Base-by-base conservation (phyloP, 2,797 vertebrate species). In the Cirrhinus molitorella region DNA sequence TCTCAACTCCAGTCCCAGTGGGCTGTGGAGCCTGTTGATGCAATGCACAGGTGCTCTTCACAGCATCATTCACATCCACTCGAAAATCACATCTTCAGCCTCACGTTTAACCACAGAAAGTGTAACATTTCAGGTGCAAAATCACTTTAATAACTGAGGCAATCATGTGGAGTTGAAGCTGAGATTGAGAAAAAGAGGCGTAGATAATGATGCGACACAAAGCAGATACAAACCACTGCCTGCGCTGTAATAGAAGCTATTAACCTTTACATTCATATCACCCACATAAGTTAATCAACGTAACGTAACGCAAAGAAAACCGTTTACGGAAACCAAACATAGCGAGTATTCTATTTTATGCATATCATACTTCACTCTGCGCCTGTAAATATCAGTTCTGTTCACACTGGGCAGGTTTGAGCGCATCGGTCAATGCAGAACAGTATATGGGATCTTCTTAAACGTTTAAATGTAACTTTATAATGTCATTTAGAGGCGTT, bases 1-100 rank as follows among this genome's bases (percentile, higher is more conserved):
- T 82, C 51, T 43, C 8, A n/a, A 55, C 49, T 55, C 23, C 8
- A 21, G 45, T 66, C 57, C 14, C 47, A 49, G 5, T 4, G 53
- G 53, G 25, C 43, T 75, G 59, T 68, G 57, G 75, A 85, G 88
- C 81, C 86, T 89, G 88, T 89, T 87, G 88, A 89, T 89, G 84
- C 84, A 80, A 49, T 55, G 73, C 40, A 85, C 78, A 85, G 73
- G 73, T 87, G 81, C 74, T 80, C 71, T 86, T 63, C 67, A 51
- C 53, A 70, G 81, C 81, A 59, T 57, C 37, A 68, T 81, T 28
- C 31, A 83, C 80, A 83, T 73, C 16, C 47, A 57, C 71, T 55
- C 55, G 34, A 59, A 71, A 59, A 70, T 72, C 59, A 66, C 68
- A 78, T 83, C 70, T 80, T 61, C 70, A 55, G 45, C 45, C 37